Evolutionary conservation across 2,888 invertebrate species (phyloP).

Genomic region (Cylloceria caligata): DNA sequence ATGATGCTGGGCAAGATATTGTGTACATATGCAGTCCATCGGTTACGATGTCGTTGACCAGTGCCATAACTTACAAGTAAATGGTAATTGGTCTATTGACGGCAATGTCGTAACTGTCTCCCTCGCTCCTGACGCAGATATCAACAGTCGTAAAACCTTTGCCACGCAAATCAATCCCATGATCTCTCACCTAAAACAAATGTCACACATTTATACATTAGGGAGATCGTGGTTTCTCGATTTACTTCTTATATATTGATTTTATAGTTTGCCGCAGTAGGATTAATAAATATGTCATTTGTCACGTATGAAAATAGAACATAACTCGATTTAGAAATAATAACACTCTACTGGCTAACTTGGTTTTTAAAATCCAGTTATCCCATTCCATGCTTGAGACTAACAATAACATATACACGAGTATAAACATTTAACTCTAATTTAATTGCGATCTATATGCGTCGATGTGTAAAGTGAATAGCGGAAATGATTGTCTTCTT

Average conservation of each 20-base stretch:
- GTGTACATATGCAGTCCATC: not conserved
- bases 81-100: slow-evolving; percentile 85
- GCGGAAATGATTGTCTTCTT: too few relatives aligned
- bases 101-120: slow-evolving; percentile 85
- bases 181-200: slow-evolving; percentile 82
- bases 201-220: slow-evolving; percentile 15
- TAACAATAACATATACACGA: too few relatives aligned
- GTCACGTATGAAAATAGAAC: not conserved
- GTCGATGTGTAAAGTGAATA: too few relatives aligned
- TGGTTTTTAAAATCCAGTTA: too few relatives aligned
- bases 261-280: too few relatives aligned
- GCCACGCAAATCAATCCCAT: slow-evolving; percentile 82
- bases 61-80: slow-evolving; percentile 67
- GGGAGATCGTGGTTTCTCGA: not conserved
- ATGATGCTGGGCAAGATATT: not conserved
- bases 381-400: too few relatives aligned
- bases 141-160: slow-evolving; percentile 84
- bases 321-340: too few relatives aligned
- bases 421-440: too few relatives aligned
- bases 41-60: slow-evolving; percentile 27
- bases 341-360: too few relatives aligned
- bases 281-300: too few relatives aligned
- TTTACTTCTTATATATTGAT: not conserved
- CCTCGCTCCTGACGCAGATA: slow-evolving; percentile 86
- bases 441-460: too few relatives aligned